Evolutionary conservation across 2,888 invertebrate species (phyloP), one percentile per base, ranked within the genome.

Genomic region (Hydriomena furcata): DNA sequence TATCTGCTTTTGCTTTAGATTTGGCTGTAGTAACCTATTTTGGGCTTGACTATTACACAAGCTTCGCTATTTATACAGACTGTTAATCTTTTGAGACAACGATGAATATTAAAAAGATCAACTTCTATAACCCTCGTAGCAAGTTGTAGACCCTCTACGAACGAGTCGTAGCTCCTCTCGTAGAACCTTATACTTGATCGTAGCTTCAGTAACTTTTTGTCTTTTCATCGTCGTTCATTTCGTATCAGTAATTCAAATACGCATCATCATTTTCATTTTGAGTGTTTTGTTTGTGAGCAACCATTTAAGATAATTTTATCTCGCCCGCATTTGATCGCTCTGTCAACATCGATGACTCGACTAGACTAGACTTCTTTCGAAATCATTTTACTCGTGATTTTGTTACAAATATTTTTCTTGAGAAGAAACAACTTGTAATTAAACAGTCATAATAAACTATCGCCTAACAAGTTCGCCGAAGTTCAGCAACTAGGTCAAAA

Each of bases 391-490:
- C 52, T 38, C 38, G 17, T 38, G 13, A 28, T 42, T 37, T 43
- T n/a, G 20, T 44, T 31, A 35, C 27, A 47, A 28, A 47, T 30
- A 34, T 43, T 42, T 42, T 8, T 34, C 27, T 10, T 42, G 24
- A 37, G 37, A 28, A 32, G 21, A 43, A 42, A 37, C 28, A 43
- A 30, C 52, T 20, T 21, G 34, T 28, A 47, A 52, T 52, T 43
- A 52, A 43, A 38, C 38, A 43, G 47, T 52, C 43, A 44, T 34
- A 52, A 44, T 52, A 52, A 52, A 52, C 47, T 32, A 46, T 43
- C 31, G 25, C 20, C 34, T 43, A 47, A 52, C 38, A 43, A 40
- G 43, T 52, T 52, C 52, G 38, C 20, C 34, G 52, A 43, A 43
- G 38, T 38, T 43, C 24, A 28, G 5, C 23, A 46, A 40, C 32